phyloP scores from a whole-genome alignment of 64 coral and sea anemone species.

The Porites lutea region DNA sequence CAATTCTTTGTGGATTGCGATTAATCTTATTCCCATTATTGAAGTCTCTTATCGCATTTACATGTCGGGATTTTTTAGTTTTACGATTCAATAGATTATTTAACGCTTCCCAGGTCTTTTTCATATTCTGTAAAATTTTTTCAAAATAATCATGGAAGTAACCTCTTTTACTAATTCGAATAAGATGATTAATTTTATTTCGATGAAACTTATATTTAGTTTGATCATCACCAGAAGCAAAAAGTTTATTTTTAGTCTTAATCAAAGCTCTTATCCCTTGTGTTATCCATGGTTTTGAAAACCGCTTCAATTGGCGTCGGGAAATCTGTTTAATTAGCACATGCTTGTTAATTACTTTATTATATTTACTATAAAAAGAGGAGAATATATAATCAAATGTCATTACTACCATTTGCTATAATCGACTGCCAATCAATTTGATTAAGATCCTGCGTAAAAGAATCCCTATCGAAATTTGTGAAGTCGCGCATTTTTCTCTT shows the following conservation, averaged over 20 bases:
- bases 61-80: not conserved
- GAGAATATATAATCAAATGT: conserved; percentile 18
- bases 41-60: conserved; percentile 10
- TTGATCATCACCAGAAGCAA: conserved; percentile 14
- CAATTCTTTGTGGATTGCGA: not conserved
- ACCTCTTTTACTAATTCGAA: conserved; percentile 28
- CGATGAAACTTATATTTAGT: conserved; percentile 13
- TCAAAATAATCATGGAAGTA: conserved; percentile 23
- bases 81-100: not conserved
- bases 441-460: not conserved
- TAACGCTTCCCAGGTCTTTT: conserved; percentile 1
- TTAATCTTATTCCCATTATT: conserved; percentile 42
- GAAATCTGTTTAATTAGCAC: conserved; percentile 40
- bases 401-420: not conserved
- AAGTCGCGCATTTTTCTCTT: conserved; percentile 37
- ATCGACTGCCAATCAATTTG: conserved; percentile 20
- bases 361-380: conserved; percentile 38
- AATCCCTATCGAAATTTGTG: not conserved
- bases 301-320: not conserved
- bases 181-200: conserved; percentile 32
- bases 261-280: not conserved
- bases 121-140: conserved; percentile 12
- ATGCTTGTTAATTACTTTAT: conserved; percentile 29
- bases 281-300: conserved; percentile 28
- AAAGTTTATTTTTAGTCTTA: conserved; percentile 31